phyloP scores from a whole-genome alignment of 2,797 vertebrate species.

The Leptoclinus maculatus region DNA sequence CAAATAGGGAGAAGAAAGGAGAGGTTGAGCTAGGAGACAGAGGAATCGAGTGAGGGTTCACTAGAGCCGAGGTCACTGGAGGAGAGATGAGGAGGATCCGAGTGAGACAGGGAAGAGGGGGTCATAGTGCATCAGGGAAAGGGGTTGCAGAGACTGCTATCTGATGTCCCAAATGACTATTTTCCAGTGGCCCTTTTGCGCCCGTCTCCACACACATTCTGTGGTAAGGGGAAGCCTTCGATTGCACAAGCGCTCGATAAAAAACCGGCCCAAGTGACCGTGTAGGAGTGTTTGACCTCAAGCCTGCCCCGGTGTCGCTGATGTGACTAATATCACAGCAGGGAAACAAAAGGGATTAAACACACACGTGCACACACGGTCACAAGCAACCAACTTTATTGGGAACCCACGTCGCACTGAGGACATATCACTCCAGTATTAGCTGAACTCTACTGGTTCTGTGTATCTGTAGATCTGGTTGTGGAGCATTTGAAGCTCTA shows the following conservation, averaged over 20 bases:
- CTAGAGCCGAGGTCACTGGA: conserved; percentile 24
- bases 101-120: neutral
- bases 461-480: conserved; percentile 6
- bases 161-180: conserved; percentile 10
- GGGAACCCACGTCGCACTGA: neutral
- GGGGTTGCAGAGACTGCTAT: neutral
- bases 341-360: neutral
- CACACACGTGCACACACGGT: neutral
- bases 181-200: neutral
- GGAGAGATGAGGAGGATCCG: conserved; percentile 19
- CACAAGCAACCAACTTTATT: neutral
- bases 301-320: neutral
- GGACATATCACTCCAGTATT: neutral
- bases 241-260: conserved; percentile 49
- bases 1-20: conserved; percentile 30
- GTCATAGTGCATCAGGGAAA: conserved; percentile 7
- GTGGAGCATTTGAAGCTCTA: conserved; percentile 2
- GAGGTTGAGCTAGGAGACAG: conserved; percentile 16
- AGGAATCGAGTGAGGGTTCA: conserved; percentile 42
- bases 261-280: conserved; percentile 12
- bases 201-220: conserved; percentile 4
- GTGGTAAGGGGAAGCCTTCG: neutral
- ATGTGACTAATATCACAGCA: neutral
- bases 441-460: neutral
- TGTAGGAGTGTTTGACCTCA: conserved; percentile 20